Evolutionary conservation across 2,797 vertebrate species (phyloP), one percentile per base, ranked within the genome.

Genomic region (Pteronotus mesoamericanus): DNA sequence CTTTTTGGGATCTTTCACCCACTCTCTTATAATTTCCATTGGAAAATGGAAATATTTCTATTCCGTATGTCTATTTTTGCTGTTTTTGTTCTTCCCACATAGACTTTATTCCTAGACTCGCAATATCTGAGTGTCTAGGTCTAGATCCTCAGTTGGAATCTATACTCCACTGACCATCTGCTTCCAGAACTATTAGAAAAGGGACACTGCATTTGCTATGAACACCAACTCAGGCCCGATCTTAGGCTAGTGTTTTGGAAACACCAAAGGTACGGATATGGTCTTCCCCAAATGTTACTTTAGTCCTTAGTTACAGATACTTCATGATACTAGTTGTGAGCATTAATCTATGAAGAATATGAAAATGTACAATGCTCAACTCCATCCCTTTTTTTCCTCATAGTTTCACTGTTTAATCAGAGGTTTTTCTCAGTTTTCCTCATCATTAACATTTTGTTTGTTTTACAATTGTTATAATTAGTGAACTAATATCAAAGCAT

Each of bases 341-440:
- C 51, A 69, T 88, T 79, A 86, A 75, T 42, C 44, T 97, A 26
- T 91, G 51, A 92, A 86, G 46, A 96, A 75, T 71, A 57, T 37
- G 59, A 88, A 96, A 89, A 74, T 78, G 14, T 24, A 4, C 9
- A 61, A 94, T 44, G n/a, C 32, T 84, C 21, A 89, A 64, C 18
- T 78, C 57, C 89, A 37, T 69, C 26, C 22, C n/a, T n/a, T n/a
- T n/a, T n/a, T n/a, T n/a, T n/a, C n/a, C n/a, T n/a, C n/a, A n/a
- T n/a, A n/a, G n/a, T n/a, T n/a, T n/a, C n/a, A n/a, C n/a, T n/a
- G n/a, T n/a, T n/a, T n/a, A n/a, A n/a, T n/a, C n/a, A n/a, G n/a
- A n/a, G n/a, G n/a, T n/a, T n/a, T n/a, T n/a, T n/a, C n/a, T n/a
- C n/a, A n/a, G n/a, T n/a, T n/a, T n/a, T n/a, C n/a, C n/a, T n/a